Percentiles rank a stretch among this genome's conserved stretches.
Conservation (phyloP, 2,113 vertebrate genomes). For the Syngnathus typhle region DNA sequence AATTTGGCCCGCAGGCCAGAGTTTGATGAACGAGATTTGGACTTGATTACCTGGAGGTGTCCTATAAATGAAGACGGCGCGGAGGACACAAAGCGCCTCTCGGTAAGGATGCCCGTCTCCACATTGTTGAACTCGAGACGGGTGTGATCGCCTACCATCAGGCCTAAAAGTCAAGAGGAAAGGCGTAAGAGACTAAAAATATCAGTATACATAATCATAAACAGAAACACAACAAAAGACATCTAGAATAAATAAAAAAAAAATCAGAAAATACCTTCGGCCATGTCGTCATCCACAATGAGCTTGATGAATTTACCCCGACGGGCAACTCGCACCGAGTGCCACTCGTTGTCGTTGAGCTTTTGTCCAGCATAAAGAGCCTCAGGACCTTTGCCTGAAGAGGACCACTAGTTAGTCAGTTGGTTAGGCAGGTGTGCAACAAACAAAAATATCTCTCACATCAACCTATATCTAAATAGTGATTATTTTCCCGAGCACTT, state of each 20-base stretch:
- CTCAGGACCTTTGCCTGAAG: conserved; percentile 94
- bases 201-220: too few species aligned
- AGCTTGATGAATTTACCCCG: conserved; percentile 91
- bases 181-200: conserved; percentile 3
- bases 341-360: conserved; percentile 96
- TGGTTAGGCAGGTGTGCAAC: conserved; percentile 9
- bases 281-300: conserved; percentile 89
- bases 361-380: conserved; percentile 94
- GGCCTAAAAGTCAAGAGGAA: conserved; percentile 66
- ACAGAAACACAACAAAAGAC: not conserved
- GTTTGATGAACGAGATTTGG: too few species aligned
- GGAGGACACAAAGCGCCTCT: conserved; percentile 86
- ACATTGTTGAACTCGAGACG: conserved; percentile 96
- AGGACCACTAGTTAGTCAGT: conserved; percentile 61
- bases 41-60: conserved; percentile 75
- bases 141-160: conserved; percentile 94
- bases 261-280: conserved; percentile 77
- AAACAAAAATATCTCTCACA: not conserved
- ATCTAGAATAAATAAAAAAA: not conserved
- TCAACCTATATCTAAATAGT: not conserved
- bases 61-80: conserved; percentile 92
- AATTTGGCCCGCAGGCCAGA: too few species aligned
- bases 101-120: conserved; percentile 92
- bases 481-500: not conserved
- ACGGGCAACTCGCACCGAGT: conserved; percentile 87